Percentiles rank a stretch among this genome's conserved stretches.
Evolutionary conservation across 2,888 invertebrate genomes (phyloP).

Genomic region (Serrognathus titanus): DNA sequence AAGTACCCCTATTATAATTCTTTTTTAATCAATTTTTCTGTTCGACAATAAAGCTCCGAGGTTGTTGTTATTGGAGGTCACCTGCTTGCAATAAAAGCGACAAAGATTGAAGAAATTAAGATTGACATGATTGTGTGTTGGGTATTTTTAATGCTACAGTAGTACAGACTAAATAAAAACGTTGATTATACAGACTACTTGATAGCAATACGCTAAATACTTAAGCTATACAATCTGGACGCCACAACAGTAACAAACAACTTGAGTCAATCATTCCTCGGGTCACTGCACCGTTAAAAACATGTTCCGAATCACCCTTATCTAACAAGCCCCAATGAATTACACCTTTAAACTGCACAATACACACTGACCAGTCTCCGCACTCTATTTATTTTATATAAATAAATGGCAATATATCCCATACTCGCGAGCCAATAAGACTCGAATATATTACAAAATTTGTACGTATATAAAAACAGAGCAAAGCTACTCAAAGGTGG

Average conservation of each 20-base stretch:
- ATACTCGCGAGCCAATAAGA: conserved; percentile 16
- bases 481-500: conserved; percentile 62
- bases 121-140: conserved; percentile 7
- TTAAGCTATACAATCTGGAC: conserved; percentile 36
- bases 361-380: conserved; percentile 20
- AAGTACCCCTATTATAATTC: too few relatives aligned
- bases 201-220: conserved; percentile 28
- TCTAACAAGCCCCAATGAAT: conserved; percentile 10
- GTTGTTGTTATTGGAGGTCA: too few relatives aligned
- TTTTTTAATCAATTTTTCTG: too few relatives aligned
- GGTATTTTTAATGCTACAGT: conserved; percentile 15
- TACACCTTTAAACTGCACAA: conserved; percentile 18
- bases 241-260: conserved; percentile 33
- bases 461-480: conserved; percentile 26
- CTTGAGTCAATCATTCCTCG: conserved; percentile 17
- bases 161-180: conserved; percentile 18
- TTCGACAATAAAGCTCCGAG: too few relatives aligned
- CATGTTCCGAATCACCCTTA: conserved; percentile 8
- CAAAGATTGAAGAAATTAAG: not conserved
- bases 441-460: conserved; percentile 30
- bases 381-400: conserved; percentile 23
- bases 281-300: conserved; percentile 14
- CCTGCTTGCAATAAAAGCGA: too few relatives aligned
- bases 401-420: conserved; percentile 28
- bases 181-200: conserved; percentile 25